Evolutionary conservation across 2,888 invertebrate genomes (phyloP).

Genomic region (Sesia bembeciformis): DNA sequence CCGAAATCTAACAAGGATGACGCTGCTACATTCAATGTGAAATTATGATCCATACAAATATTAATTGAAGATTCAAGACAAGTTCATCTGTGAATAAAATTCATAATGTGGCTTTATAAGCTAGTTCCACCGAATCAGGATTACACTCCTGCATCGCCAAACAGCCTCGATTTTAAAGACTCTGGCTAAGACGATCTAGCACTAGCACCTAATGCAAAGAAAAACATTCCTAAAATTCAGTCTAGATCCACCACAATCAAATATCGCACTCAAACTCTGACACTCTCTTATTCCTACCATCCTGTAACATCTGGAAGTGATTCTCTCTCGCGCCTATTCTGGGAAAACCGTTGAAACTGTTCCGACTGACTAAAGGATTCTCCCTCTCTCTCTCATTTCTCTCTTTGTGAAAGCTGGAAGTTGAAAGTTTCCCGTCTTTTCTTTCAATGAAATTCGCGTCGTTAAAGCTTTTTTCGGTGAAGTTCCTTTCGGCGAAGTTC

Average conservation of each 20-base stretch:
- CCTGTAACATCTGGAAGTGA: slow-evolving; percentile 60
- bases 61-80: no score
- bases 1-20: no score
- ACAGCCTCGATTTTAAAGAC: no score
- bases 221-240: background rate
- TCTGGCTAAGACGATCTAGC: no score
- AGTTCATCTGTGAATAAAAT: no score
- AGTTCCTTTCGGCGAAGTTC: slow-evolving; percentile 46
- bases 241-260: slow-evolving; percentile 16
- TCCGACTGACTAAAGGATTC: slow-evolving; percentile 62
- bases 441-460: slow-evolving; percentile 41
- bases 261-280: slow-evolving; percentile 80
- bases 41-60: no score
- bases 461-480: slow-evolving; percentile 38
- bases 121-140: no score
- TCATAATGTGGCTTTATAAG: no score
- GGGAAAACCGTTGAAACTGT: slow-evolving; percentile 67
- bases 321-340: slow-evolving; percentile 53
- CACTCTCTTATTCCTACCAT: slow-evolving; percentile 71
- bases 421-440: slow-evolving; percentile 63
- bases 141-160: no score
- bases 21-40: no score
- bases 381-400: slow-evolving; percentile 23
- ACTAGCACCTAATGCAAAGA: no score
- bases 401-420: slow-evolving; percentile 64